Evolutionary conservation across 2,113 vertebrate genomes (phyloP).

Genomic region (Myiagra hebetior): DNA sequence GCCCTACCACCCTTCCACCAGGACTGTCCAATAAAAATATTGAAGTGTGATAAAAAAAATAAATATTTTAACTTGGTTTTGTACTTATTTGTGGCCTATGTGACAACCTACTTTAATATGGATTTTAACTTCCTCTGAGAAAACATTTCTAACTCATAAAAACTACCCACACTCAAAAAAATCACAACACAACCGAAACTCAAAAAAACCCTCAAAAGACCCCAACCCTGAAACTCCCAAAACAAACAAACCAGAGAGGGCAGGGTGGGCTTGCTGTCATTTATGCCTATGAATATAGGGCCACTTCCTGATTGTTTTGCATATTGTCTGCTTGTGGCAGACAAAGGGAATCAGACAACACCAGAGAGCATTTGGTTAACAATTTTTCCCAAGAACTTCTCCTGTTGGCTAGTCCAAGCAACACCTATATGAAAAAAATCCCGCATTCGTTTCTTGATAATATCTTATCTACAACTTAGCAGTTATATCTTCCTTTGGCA

Average conservation of each 20-base stretch:
- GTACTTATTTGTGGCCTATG: not conserved
- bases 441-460: not conserved
- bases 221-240: not conserved
- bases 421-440: accelerated
- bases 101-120: not conserved
- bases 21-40: not conserved
- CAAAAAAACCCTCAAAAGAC: not conserved
- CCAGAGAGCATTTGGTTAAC: not conserved
- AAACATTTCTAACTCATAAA: not conserved
- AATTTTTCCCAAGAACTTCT: not conserved
- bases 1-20: not conserved
- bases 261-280: not conserved
- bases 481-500: not conserved
- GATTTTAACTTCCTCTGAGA: not conserved
- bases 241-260: not conserved
- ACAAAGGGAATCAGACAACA: not conserved
- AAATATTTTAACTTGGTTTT: not conserved
- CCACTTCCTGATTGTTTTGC: not conserved
- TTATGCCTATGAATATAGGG: not conserved
- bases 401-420: not conserved
- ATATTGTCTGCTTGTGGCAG: not conserved
- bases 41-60: not conserved
- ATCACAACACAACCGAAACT: not conserved
- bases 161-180: not conserved
- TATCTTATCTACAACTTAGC: not conserved